Base-by-base conservation (phyloP, 2,888 invertebrate species). In the Luperina nickerlii region DNA sequence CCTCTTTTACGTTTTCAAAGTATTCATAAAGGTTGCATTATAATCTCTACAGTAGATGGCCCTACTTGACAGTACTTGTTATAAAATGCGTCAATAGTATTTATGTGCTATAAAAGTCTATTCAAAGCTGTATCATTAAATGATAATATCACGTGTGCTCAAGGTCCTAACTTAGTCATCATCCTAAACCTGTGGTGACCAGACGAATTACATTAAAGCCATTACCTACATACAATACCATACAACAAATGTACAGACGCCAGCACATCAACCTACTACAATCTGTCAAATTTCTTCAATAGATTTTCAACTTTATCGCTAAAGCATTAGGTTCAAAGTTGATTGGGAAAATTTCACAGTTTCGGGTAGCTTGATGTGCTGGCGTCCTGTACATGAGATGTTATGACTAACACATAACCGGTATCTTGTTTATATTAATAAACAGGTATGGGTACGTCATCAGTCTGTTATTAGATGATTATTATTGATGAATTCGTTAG, bases 341-440 rank as follows among this genome's bases (percentile, higher is more conserved):
- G 32, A 32, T 32, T 32, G 1, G 1, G 1, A 1, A 32, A 32
- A 32, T 32, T 32, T 32, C 1, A 32, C 32, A 32, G 32, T 1
- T 32, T 32, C 1, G 0, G 1, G 32, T 32, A 32, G 32, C 32
- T 32, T 32, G 32, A 32, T 32, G 32, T 32, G 32, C 32, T 32
- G 32, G 32, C 32, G 32, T 32, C 32, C 32, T 32, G n/a, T 82
- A 73, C 63, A 65, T 27, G 68, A 81, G 62, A 68, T 42, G 42
- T 65, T 67, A 81, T 89, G 89, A 89, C 75, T 88, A 87, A 88
- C 24, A 65, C 60, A 65, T 18, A 83, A 88, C 84, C 76, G 70
- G 72, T 84, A 76, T 77, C 69, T 82, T 85, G 75, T 78, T 84
- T 78, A 38, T 76, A 72, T 81, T 65, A 60, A n/a, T 70, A 54